These are phyloP conservation scores for Oceanites oceanicus DNA, from an alignment of 2,113 vertebrate species.

Conservation along the genomic window DNA sequence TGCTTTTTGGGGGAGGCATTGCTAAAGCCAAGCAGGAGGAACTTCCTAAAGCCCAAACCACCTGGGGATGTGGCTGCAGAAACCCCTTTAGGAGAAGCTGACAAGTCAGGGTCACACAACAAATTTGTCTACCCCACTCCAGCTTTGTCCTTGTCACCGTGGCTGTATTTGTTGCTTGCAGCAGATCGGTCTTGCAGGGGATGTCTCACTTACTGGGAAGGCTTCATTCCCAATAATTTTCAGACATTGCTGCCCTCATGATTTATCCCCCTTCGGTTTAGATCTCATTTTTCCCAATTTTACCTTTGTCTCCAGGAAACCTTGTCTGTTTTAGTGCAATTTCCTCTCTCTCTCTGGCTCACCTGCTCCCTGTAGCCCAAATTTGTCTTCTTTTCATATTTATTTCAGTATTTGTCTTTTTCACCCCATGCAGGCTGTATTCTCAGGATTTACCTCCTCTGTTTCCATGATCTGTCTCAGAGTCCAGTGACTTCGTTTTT, in stretches of 20 bases:
- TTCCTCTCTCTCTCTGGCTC: constrained; percentile 26
- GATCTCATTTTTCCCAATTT: constrained; percentile 74
- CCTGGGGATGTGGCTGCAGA: not conserved
- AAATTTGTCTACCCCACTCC: not conserved
- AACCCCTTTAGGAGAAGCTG: not conserved
- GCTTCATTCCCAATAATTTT: constrained; percentile 68
- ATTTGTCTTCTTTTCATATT: constrained; percentile 77
- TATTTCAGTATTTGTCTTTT: constrained; percentile 74
- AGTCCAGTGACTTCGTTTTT: constrained; percentile 38
- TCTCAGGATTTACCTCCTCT: constrained; percentile 70
- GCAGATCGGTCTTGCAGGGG: constrained; percentile 41
- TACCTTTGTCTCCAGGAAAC: constrained; percentile 67
- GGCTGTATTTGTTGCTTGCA: not conserved
- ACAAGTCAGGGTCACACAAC: not conserved
- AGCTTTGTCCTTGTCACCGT: not conserved
- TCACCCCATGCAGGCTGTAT: constrained; percentile 6
- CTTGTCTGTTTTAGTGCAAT: constrained; percentile 57
- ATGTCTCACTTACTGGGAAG: constrained; percentile 24
- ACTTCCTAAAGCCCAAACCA: not conserved
- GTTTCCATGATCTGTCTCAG: constrained; percentile 32
- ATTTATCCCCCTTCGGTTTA: constrained; percentile 69
- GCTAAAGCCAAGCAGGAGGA: not conserved
- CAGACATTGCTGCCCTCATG: constrained; percentile 56
- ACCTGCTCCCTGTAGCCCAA: constrained; percentile 35
- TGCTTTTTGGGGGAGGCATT: not conserved